phyloP scores from a whole-genome alignment of 2,113 vertebrate genomes.

The Alces alces region DNA sequence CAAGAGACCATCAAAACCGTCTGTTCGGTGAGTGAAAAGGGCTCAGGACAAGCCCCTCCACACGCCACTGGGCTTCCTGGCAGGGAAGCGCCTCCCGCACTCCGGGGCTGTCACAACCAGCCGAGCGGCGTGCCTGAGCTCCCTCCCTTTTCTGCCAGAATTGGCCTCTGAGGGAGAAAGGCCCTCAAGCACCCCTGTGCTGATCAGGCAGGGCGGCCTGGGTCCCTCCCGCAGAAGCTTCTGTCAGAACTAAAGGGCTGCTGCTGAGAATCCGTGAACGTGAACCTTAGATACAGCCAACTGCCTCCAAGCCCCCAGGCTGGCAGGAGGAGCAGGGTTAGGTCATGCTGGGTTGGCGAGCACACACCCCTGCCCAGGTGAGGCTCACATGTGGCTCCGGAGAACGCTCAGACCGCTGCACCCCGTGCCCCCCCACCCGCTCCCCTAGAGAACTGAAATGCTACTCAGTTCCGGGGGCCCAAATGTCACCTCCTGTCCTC shows the following conservation, averaged over 20 bases:
- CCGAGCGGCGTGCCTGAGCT: accelerated
- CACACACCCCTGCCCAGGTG: accelerated
- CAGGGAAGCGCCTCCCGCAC: accelerated
- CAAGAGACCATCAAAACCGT: neutral
- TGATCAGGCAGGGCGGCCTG: accelerated
- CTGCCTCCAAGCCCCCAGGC: neutral
- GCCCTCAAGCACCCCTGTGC: accelerated
- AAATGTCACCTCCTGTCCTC: neutral
- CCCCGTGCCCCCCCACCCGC: neutral
- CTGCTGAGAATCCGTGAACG: accelerated
- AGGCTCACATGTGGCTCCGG: accelerated
- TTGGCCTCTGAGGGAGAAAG: accelerated
- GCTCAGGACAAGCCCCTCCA: neutral
- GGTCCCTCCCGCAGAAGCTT: neutral
- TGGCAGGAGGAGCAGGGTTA: accelerated
- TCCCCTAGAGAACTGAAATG: neutral
- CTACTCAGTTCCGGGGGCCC: neutral
- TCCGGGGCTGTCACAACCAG: accelerated
- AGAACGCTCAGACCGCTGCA: accelerated
- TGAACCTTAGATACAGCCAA: neutral
- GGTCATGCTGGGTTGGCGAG: accelerated
- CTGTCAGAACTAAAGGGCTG: neutral
- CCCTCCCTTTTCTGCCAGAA: neutral
- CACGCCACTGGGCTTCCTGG: neutral
- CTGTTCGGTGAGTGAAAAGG: accelerated